Evolutionary conservation across 2,888 invertebrate species (phyloP).

Genomic region (Eupsilia transversa): DNA sequence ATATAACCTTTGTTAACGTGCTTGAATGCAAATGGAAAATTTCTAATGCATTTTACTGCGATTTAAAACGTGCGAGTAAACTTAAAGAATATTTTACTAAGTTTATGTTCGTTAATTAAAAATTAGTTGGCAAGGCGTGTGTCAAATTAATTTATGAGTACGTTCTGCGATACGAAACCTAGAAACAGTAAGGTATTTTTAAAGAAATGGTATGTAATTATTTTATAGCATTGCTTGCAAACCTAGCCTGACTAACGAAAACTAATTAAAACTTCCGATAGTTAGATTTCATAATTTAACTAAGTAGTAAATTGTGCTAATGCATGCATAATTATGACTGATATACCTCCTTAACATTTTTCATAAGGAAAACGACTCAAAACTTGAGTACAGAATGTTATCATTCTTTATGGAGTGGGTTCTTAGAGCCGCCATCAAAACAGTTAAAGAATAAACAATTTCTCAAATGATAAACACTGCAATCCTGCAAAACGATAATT

Average conservation of each 20-base stretch:
- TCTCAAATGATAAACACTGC: not conserved
- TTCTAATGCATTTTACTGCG: slow-evolving; percentile 43
- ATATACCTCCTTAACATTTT: not conserved
- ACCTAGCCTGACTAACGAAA: not conserved
- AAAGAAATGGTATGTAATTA: not conserved
- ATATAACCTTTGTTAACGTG: slow-evolving; percentile 33
- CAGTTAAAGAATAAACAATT: slow-evolving; percentile 1
- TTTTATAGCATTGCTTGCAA: not conserved
- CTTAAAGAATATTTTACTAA: not conserved
- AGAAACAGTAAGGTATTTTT: slow-evolving; percentile 11
- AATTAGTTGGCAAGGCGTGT: slow-evolving; percentile 17
- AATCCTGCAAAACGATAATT: slow-evolving; percentile 17
- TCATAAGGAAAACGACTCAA: not conserved
- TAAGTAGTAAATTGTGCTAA: not conserved
- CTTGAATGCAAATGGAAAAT: slow-evolving; percentile 44
- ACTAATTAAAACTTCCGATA: not conserved
- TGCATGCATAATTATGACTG: not conserved
- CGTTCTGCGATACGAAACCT: not conserved
- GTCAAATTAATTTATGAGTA: slow-evolving; percentile 41
- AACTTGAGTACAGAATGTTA: not conserved
- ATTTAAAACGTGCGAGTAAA: slow-evolving; percentile 24
- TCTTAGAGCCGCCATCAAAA: not conserved
- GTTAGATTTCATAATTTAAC: not conserved
- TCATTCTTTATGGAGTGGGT: not conserved
- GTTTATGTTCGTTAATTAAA: slow-evolving; percentile 30